phyloP scores from a whole-genome alignment of 2,888 invertebrate genomes.

The Drosophila mimetica region DNA sequence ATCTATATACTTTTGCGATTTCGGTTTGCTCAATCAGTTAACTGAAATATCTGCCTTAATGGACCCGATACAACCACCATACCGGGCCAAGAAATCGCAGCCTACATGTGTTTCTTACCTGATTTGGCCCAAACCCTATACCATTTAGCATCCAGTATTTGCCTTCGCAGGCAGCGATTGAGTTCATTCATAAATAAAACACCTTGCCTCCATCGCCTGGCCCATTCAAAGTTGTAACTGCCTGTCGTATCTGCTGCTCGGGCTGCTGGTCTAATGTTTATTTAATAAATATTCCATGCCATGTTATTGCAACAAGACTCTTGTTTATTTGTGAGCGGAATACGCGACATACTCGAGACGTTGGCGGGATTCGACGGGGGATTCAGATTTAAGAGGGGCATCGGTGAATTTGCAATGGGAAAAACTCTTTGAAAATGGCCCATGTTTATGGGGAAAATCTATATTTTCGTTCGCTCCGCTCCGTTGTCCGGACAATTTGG shows the following conservation, averaged over 20 bases:
- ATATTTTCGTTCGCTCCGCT: slow-evolving; percentile 34
- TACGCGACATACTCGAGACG: slow-evolving; percentile 68
- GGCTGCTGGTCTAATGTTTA: slow-evolving; percentile 69
- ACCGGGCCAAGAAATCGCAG: not conserved
- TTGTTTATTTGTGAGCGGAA: slow-evolving; percentile 72
- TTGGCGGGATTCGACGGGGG: slow-evolving; percentile 3
- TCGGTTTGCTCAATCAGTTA: not conserved
- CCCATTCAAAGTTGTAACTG: slow-evolving; percentile 40
- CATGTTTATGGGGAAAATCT: slow-evolving; percentile 39
- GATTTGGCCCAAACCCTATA: slow-evolving; percentile 22
- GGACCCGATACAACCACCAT: not conserved
- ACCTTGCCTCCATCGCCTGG: slow-evolving; percentile 22
- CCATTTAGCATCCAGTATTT: not conserved
- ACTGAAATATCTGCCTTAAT: not conserved
- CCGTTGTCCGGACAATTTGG: slow-evolving; percentile 30
- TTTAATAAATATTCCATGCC: slow-evolving; percentile 73
- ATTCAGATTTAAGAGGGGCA: not conserved
- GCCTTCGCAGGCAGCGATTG: slow-evolving; percentile 3
- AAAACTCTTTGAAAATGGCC: slow-evolving; percentile 30
- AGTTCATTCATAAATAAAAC: slow-evolving; percentile 50
- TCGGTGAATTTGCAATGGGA: slow-evolving; percentile 18
- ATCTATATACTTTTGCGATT: not conserved
- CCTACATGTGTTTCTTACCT: slow-evolving; percentile 17
- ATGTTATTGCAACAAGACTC: slow-evolving; percentile 75
- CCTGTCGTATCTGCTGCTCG: slow-evolving; percentile 29